phyloP scores from a whole-genome alignment of 2,888 invertebrate species.

The Rotaria magnacalcarata region DNA sequence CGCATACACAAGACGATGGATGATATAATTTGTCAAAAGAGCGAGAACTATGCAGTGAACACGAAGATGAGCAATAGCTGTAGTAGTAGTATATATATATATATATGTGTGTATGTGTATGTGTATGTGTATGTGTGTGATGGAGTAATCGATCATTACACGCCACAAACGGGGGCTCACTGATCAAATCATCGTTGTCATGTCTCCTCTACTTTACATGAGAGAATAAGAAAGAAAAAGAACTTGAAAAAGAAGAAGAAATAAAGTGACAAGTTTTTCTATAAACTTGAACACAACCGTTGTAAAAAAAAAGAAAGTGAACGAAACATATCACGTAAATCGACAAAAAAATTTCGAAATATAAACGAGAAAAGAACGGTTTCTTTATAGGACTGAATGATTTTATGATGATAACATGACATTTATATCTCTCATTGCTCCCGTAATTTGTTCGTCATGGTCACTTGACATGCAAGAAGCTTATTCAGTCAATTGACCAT shows the following conservation, averaged over 20 bases:
- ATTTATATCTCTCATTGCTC: background rate
- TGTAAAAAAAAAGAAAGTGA: too few relatives aligned
- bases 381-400: background rate
- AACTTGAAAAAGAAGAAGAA: background rate
- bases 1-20: background rate
- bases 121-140: background rate
- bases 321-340: too few relatives aligned
- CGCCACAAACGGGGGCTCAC: background rate
- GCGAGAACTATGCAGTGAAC: background rate
- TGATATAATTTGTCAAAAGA: background rate
- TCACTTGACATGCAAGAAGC: background rate
- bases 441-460: background rate
- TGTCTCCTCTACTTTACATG: background rate
- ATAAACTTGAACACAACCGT: background rate
- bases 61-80: background rate
- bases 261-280: background rate
- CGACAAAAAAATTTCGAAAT: too few relatives aligned
- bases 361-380: too few relatives aligned
- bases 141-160: conserved; percentile 15
- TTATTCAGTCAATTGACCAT: background rate
- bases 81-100: too few relatives aligned
- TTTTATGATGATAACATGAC: background rate
- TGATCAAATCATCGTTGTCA: background rate
- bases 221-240: background rate
- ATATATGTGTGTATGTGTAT: background rate